Evolutionary conservation across 2,888 invertebrate species (phyloP).

Genomic region (Callosobruchus maculatus): DNA sequence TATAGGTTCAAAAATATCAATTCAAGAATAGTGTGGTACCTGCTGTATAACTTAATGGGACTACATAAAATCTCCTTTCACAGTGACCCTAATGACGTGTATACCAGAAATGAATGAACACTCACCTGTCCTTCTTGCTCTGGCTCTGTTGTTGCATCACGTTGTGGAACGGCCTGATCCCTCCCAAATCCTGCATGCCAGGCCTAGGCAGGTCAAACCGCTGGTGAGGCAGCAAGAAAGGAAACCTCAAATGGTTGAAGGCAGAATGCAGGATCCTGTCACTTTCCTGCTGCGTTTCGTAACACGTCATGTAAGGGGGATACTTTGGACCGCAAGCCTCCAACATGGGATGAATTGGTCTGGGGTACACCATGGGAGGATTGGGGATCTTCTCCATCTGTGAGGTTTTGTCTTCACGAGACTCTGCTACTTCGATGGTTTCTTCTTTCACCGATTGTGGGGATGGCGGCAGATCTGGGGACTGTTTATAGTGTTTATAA

Average conservation of each 20-base stretch:
- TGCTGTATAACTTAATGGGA: too few species aligned
- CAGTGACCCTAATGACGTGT: too few species aligned
- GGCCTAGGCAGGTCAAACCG: conserved; percentile 54
- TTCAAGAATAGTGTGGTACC: too few species aligned
- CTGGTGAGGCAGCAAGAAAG: conserved; percentile 63
- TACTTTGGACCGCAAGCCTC: conserved; percentile 68
- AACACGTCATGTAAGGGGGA: conserved; percentile 51
- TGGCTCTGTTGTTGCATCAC: conserved; percentile 51
- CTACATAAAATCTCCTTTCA: too few species aligned
- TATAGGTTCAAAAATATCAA: too few species aligned
- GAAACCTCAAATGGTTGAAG: conserved; percentile 64
- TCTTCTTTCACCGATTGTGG: conserved; percentile 53
- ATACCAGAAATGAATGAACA: too few species aligned
- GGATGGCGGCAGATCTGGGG: conserved; percentile 2
- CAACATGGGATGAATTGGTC: conserved; percentile 77
- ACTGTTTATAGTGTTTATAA: too few species aligned
- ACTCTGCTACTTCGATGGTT: conserved; percentile 58
- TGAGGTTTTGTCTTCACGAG: conserved; percentile 46
- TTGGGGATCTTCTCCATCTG: conserved; percentile 36
- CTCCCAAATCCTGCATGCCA: conserved; percentile 54
- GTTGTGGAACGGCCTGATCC: conserved; percentile 69
- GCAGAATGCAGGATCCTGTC: conserved; percentile 59
- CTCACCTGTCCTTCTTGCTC: conserved; percentile 78
- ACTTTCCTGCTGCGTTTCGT: conserved; percentile 27
- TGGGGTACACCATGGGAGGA: conserved; percentile 72